Evolutionary conservation across 2,113 vertebrate genomes (phyloP).

Genomic region (Bettongia penicillata): DNA sequence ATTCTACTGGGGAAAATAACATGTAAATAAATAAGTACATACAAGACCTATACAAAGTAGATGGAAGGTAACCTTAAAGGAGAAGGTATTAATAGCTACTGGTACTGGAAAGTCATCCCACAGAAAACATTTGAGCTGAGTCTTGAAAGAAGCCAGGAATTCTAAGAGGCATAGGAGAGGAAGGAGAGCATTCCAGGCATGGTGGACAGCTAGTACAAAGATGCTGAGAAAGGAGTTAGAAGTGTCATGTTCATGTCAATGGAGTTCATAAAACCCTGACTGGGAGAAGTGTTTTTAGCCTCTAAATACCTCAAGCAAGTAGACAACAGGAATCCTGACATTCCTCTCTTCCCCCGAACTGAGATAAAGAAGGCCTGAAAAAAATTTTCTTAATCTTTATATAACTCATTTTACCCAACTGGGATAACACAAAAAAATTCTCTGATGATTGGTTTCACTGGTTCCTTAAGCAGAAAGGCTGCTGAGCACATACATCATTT

Average conservation of each 20-base stretch:
- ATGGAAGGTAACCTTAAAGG: neutral
- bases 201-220: neutral
- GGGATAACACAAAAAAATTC: neutral
- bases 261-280: neutral
- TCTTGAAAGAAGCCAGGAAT: neutral
- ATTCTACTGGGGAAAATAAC: neutral
- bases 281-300: neutral
- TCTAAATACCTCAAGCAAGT: neutral
- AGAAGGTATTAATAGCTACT: neutral
- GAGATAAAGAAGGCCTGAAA: neutral
- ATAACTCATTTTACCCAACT: constrained; percentile 29
- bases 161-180: neutral
- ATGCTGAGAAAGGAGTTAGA: neutral
- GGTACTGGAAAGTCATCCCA: neutral
- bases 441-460: neutral
- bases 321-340: neutral
- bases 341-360: neutral
- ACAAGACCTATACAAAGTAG: neutral
- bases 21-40: neutral
- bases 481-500: constrained; percentile 1
- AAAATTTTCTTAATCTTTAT: neutral
- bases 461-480: neutral
- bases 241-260: neutral
- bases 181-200: neutral
- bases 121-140: neutral